Conservation (phyloP, 2,797 vertebrate species). For the Strix occidentalis region DNA sequence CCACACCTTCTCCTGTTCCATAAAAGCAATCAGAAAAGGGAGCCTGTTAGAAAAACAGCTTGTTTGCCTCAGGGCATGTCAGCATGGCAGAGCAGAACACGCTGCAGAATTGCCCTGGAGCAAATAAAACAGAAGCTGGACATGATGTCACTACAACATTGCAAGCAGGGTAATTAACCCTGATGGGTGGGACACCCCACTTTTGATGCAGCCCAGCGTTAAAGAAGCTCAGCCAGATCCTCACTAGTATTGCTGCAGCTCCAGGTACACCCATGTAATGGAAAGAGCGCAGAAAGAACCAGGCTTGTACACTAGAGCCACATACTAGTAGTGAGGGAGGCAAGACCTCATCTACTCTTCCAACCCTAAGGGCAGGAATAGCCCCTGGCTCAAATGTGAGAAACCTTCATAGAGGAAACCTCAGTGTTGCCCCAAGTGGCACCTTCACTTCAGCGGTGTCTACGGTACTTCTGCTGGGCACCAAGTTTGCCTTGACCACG, state of each 20-base stretch:
- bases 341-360: neutral
- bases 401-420: neutral
- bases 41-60: neutral
- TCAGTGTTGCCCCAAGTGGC: neutral
- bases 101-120: neutral
- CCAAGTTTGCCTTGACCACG: neutral
- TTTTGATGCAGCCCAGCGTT: neutral
- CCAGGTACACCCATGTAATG: accelerated
- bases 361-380: neutral
- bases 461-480: neutral
- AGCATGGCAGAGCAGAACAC: neutral
- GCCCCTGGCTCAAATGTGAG: neutral
- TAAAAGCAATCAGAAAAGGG: neutral
- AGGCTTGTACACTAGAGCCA: neutral
- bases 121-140: neutral
- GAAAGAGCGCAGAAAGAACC: neutral
- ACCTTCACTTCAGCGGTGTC: neutral
- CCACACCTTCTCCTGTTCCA: neutral
- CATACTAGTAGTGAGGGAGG: neutral
- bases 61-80: neutral
- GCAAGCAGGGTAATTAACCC: neutral
- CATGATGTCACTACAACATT: neutral
- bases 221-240: neutral
- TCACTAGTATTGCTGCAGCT: neutral
- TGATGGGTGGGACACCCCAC: neutral